A percentile compares a stretch with the other conserved stretches of the same genome.
Conservation (phyloP, 2,888 invertebrate genomes). For the Cantharis flavilabris region DNA sequence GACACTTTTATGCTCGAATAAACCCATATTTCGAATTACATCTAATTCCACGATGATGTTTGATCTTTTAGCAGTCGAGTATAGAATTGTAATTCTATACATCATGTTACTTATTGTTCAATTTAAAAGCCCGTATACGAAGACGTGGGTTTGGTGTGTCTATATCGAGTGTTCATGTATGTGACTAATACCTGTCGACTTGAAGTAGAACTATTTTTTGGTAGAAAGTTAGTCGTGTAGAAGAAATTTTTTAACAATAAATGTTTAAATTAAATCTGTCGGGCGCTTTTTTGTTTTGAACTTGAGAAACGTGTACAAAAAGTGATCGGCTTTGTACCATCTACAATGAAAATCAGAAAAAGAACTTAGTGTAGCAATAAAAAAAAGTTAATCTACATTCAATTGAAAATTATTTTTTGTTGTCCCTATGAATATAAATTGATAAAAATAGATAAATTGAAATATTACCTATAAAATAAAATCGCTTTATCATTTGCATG, state of each 20-base stretch:
- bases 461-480: background rate
- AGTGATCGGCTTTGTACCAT: background rate
- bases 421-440: background rate
- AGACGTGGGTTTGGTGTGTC: conserved; percentile 48
- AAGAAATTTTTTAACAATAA: conserved; percentile 4
- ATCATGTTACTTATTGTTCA: conserved; percentile 39
- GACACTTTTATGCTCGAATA: conserved; percentile 49
- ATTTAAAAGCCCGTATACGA: conserved; percentile 14
- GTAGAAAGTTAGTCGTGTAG: conserved; percentile 14
- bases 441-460: background rate
- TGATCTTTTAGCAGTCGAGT: conserved; percentile 23
- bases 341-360: background rate
- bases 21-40: conserved; percentile 34
- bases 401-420: background rate
- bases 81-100: conserved; percentile 47
- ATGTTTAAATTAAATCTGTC: background rate
- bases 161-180: conserved; percentile 47
- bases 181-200: conserved; percentile 52
- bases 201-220: conserved; percentile 27
- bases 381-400: background rate
- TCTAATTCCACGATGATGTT: conserved; percentile 26
- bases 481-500: conserved; percentile 9
- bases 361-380: background rate
- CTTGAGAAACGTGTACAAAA: background rate
- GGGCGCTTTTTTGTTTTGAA: background rate